Conservation (phyloP, 2,113 vertebrate genomes). For the Podiceps cristatus region DNA sequence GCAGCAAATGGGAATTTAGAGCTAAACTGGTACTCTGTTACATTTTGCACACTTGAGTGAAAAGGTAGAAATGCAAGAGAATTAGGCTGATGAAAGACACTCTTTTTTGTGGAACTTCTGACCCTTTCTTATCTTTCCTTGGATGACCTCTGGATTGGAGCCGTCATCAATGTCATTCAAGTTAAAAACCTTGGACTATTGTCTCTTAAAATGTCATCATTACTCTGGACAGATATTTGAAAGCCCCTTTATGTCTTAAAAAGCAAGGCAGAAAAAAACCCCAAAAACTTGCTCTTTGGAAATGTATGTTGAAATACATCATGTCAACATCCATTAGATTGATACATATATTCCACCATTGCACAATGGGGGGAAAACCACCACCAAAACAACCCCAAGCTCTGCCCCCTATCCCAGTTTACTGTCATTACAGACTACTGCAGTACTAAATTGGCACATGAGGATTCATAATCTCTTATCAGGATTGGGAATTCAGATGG, state of each 20-base stretch:
- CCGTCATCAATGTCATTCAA: background rate
- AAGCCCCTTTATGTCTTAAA: background rate
- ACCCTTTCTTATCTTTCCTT: background rate
- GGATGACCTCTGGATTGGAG: background rate
- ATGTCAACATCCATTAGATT: background rate
- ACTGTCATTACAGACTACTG: background rate
- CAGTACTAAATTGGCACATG: background rate
- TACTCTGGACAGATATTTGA: background rate
- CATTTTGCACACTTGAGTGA: background rate
- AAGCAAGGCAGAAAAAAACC: background rate
- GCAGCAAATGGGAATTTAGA: background rate
- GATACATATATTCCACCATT: background rate
- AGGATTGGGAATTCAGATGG: background rate
- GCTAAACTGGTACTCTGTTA: background rate
- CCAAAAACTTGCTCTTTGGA: background rate
- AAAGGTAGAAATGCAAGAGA: background rate
- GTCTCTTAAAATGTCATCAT: background rate
- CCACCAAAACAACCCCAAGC: background rate
- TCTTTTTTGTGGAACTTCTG: background rate
- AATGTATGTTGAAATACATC: background rate
- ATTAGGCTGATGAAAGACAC: background rate
- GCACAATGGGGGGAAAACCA: background rate
- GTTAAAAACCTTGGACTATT: background rate
- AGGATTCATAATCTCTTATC: background rate
- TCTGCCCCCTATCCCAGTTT: rapidly evolving